phyloP scores from a whole-genome alignment of 2,888 invertebrate species.

The Scaptomyza caliginosa region DNA sequence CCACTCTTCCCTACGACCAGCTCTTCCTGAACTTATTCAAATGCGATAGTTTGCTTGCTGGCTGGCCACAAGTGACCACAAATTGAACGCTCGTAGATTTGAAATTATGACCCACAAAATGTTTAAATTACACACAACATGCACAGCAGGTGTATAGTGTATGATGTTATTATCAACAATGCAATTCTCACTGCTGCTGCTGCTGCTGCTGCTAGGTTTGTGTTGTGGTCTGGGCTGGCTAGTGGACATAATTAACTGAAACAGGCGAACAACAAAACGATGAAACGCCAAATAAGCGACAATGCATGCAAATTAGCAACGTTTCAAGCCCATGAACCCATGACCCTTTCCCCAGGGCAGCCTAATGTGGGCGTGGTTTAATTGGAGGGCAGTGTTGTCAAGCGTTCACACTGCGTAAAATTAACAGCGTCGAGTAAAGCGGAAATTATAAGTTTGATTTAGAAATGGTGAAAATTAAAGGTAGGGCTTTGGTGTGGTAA shows the following conservation, averaged over 20 bases:
- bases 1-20: too few relatives aligned
- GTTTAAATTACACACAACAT: constrained; percentile 36
- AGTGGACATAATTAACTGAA: constrained; percentile 64
- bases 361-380: not conserved
- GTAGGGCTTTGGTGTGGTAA: not conserved
- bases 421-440: not conserved
- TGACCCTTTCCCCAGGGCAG: constrained; percentile 18
- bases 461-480: too few relatives aligned
- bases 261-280: constrained; percentile 16
- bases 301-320: constrained; percentile 72
- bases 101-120: constrained; percentile 41
- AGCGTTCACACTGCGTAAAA: constrained; percentile 8
- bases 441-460: not conserved
- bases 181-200: constrained; percentile 28
- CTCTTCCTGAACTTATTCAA: not conserved
- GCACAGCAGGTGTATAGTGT: constrained; percentile 29
- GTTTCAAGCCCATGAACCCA: constrained; percentile 37
- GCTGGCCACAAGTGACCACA: constrained; percentile 19
- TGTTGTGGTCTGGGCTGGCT: constrained; percentile 1
- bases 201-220: constrained; percentile 29
- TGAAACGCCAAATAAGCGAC: constrained; percentile 46
- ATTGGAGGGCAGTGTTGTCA: not conserved
- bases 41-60: not conserved
- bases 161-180: constrained; percentile 60
- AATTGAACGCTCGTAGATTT: constrained; percentile 31